Evolutionary conservation across 2,113 vertebrate species (phyloP), one percentile per base, ranked within the genome.

Genomic region (Turdus rufiventris): DNA sequence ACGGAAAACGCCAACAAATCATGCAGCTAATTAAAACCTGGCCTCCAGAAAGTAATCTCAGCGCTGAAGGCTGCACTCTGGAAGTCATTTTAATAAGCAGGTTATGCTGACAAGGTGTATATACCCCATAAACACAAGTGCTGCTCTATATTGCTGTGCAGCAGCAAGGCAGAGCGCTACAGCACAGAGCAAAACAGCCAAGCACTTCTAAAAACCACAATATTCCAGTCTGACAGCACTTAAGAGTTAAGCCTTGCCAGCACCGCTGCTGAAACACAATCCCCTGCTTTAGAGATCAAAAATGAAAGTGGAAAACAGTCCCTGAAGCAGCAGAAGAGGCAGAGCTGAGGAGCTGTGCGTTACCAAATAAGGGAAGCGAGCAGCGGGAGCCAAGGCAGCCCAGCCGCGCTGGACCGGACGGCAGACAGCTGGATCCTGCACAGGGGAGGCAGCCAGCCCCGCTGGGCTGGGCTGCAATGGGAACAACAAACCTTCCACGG

Each of bases 311-410:
- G 82, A 84, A 92, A 97, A 95, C 0, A 82, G 91, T 79, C 94
- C 88, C 89, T 87, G 71, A 90, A 94, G 18, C 2, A 66, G 96
- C n/a, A 34, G 92, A 97, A 79, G 53, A 89, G 93, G 96, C 93
- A 74, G 28, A 23, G 96, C 88, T 34, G 0, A 6, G 19, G 93
- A 96, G 95, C 97, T 72, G 84, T 65, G 98, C 92, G 97, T 98
- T 96, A 98, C 99, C 99, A 99, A 99, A 99, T 98, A 99, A 98
- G 99, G 98, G 96, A 88, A 98, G 96, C 12, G 89, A 85, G 90
- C 91, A 82, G 80, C 51, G 66, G 95, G 67, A 91, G 97, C 94
- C 89, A 85, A 84, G 63, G 92, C 78, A 79, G 81, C 82, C 26
- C 61, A 84, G 87, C 65, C 76, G 1, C 1, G 53, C 78, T 28